Conservation (phyloP, 2,797 vertebrate genomes). For the Hippopotamyrus pictus region DNA sequence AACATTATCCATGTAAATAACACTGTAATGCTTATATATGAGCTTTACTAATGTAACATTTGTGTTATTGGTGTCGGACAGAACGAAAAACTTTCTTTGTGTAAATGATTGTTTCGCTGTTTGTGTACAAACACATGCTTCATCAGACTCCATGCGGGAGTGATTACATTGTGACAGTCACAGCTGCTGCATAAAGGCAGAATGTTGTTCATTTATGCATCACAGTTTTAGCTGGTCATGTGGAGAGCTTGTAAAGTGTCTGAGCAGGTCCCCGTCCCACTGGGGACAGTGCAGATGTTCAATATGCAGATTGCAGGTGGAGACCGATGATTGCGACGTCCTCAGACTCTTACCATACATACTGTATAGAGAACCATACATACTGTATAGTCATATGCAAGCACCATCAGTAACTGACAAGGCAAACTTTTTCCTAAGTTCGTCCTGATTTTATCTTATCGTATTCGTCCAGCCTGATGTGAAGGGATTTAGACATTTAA, state of each 20-base stretch:
- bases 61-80: not conserved
- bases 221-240: not conserved
- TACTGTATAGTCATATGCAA: not conserved
- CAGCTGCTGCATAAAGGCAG: slow-evolving; percentile 28
- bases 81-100: not conserved
- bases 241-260: not conserved
- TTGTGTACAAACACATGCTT: slow-evolving; percentile 9
- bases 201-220: not conserved
- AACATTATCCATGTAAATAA: not conserved
- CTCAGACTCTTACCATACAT: not conserved
- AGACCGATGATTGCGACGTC: not conserved
- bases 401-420: not conserved
- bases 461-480: not conserved
- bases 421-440: not conserved
- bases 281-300: not conserved
- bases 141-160: not conserved
- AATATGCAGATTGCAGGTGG: not conserved
- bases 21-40: not conserved
- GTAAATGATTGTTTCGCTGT: slow-evolving; percentile 23
- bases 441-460: not conserved
- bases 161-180: slow-evolving; percentile 34
- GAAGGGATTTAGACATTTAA: not conserved
- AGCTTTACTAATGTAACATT: slow-evolving; percentile 2
- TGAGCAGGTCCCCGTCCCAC: not conserved
- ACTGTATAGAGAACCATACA: not conserved